Evolutionary conservation across 2,888 invertebrate genomes (phyloP), one percentile per base, ranked within the genome.

Genomic region (Acleris laterana): DNA sequence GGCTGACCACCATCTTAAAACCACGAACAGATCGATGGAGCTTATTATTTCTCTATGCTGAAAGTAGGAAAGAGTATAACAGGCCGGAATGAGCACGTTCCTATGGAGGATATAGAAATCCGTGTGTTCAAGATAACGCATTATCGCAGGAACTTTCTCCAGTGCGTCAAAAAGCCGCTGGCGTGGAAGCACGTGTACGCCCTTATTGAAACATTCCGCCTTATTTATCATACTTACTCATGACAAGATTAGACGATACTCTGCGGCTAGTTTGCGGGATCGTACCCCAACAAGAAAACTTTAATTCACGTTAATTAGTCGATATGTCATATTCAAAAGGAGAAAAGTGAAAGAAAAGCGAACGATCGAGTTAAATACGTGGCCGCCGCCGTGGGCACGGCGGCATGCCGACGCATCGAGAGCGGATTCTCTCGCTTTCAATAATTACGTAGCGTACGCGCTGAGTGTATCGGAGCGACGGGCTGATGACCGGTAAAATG

Each of bases 401-500:
- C 70, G 59, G 72, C 78, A 79, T 77, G 71, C 74, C 74, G 67
- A 73, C 66, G 74, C 76, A 78, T 77, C 74, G 75, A 72, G 74
- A 79, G 74, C 76, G 74, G 75, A 82, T 81, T 85, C 82, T 73
- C 79, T 79, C 71, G 80, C 76, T 79, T 80, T 78, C 80, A 82
- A 82, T 83, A 83, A 83, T 87, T 83, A 79, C 77, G 77, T 68
- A 74, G 72, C 76, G 77, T 78, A 76, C 77, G 77, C 77, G 76
- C 71, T 68, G 78, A 75, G 75, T 74, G 72, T 73, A 78, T 79
- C 78, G 74, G 73, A 78, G 77, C 75, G 77, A 73, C 74, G 73
- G 72, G 71, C 69, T 82, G 85, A 83, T 83, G 81, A 76, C 77
- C 80, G 77, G 79, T 74, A 81, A 85, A 86, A 84, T 78, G 79